These are phyloP conservation scores for Vollenhovia emeryi DNA, from an alignment of 1,140 invertebrate species.

Conservation along the genomic window DNA sequence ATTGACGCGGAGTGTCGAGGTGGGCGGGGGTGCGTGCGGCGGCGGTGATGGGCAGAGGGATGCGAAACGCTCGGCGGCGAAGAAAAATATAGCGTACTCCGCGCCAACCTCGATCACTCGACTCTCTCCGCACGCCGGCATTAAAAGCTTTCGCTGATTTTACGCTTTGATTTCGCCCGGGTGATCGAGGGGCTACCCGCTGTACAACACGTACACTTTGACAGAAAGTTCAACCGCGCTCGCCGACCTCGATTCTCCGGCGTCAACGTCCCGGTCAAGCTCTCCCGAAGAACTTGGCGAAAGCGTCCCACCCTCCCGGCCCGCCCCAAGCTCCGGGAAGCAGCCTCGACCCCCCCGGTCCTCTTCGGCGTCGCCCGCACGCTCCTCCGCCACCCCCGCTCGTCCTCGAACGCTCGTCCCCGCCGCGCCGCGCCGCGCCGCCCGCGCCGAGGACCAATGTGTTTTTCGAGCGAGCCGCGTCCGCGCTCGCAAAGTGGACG, in stretches of 20 bases:
- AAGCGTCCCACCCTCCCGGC: slow-evolving; percentile 9
- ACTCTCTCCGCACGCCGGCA: slow-evolving; percentile 19
- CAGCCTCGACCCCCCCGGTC: slow-evolving; percentile 52
- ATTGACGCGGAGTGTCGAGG: background rate
- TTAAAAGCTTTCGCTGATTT: slow-evolving; percentile 64
- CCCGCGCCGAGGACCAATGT: slow-evolving; percentile 44
- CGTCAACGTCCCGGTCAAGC: slow-evolving; percentile 70
- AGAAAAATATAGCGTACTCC: slow-evolving; percentile 57
- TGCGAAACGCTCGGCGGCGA: slow-evolving; percentile 46
- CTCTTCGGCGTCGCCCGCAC: slow-evolving; percentile 21
- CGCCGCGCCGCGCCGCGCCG: too few species aligned
- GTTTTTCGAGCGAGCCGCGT: slow-evolving; percentile 66
- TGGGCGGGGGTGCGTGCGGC: slow-evolving; percentile 25
- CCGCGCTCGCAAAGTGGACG: slow-evolving; percentile 53
- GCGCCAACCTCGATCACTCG: slow-evolving; percentile 58
- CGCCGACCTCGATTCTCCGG: slow-evolving; percentile 43
- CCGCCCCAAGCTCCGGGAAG: slow-evolving; percentile 21
- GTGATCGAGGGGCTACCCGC: slow-evolving; percentile 57
- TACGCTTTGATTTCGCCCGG: slow-evolving; percentile 67
- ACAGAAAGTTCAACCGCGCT: slow-evolving; percentile 66
- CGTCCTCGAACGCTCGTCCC: slow-evolving; percentile 12
- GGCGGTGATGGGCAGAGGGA: background rate
- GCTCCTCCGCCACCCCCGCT: background rate
- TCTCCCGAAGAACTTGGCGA: slow-evolving; percentile 59
- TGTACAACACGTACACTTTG: slow-evolving; percentile 64